Conservation (phyloP, 2,888 invertebrate species). For the Hyalella azteca region DNA sequence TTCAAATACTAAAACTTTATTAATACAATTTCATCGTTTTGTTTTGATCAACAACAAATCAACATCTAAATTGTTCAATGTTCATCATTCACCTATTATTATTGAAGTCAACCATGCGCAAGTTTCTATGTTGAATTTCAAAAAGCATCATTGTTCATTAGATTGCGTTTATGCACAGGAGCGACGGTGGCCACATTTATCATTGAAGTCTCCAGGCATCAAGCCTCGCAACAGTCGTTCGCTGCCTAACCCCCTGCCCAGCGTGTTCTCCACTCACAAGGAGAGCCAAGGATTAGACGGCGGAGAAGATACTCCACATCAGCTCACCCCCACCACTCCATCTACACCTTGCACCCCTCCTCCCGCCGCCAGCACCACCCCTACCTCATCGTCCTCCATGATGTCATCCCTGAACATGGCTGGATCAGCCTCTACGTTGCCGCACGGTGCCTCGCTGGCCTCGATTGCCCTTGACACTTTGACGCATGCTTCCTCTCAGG, state of each 20-base stretch:
- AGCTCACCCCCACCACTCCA: constrained; percentile 65
- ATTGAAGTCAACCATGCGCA: too few relatives aligned
- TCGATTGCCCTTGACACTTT: neutral
- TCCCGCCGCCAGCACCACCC: constrained; percentile 52
- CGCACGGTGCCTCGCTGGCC: constrained; percentile 33
- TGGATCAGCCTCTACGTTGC: constrained; percentile 37
- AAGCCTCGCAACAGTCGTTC: constrained; percentile 72
- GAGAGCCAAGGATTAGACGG: constrained; percentile 59
- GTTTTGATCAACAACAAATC: too few relatives aligned
- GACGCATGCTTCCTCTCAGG: neutral
- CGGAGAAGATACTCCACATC: constrained; percentile 62
- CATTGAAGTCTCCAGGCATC: constrained; percentile 86
- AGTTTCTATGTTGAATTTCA: too few relatives aligned
- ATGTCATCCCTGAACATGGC: neutral
- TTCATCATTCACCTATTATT: too few relatives aligned
- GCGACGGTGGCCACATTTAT: constrained; percentile 76
- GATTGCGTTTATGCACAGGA: too few relatives aligned
- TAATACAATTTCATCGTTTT: too few relatives aligned
- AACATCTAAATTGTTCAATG: too few relatives aligned
- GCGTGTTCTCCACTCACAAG: constrained; percentile 57
- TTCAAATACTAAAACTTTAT: too few relatives aligned
- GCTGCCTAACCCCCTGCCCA: constrained; percentile 65
- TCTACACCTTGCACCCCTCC: constrained; percentile 61
- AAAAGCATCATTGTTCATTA: too few relatives aligned
- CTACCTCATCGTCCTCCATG: neutral